Conservation (phyloP, 1,140 invertebrate species). For the Semibalanus balanoides region DNA sequence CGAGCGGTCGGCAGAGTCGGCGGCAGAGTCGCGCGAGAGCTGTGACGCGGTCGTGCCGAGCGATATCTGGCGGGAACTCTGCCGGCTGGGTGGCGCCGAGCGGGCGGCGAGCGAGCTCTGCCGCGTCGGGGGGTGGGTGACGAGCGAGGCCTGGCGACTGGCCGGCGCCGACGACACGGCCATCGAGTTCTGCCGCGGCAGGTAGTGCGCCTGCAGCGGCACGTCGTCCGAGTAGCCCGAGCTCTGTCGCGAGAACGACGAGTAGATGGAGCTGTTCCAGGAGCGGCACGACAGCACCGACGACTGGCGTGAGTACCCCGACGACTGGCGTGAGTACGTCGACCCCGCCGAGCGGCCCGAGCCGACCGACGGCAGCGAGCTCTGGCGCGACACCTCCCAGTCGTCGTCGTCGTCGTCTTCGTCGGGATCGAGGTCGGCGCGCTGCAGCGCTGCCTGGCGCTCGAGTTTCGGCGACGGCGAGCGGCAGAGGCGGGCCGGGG, state of each 20-base stretch:
- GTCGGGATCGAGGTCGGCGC: neutral
- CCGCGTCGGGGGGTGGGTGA: neutral
- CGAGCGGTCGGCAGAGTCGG: neutral
- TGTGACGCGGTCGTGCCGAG: neutral
- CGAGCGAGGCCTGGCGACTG: neutral
- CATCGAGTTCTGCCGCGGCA: neutral
- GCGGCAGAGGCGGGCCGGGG: conserved; percentile 17
- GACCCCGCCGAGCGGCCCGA: neutral
- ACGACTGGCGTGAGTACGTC: neutral
- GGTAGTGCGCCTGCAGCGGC: neutral
- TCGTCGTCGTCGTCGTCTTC: neutral
- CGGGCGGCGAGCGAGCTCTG: neutral
- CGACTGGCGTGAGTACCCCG: neutral
- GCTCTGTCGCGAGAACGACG: neutral
- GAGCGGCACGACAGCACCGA: neutral
- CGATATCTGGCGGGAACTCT: neutral
- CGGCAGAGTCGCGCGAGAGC: neutral
- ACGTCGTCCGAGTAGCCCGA: neutral
- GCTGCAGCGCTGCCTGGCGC: conserved; percentile 49
- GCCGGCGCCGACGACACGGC: neutral
- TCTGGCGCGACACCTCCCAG: neutral
- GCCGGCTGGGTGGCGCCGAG: neutral
- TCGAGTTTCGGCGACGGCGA: conserved; percentile 32
- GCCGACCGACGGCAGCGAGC: neutral
- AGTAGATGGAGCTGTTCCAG: neutral